phyloP scores from a whole-genome alignment of 2,113 vertebrate species.

The Colius striatus region DNA sequence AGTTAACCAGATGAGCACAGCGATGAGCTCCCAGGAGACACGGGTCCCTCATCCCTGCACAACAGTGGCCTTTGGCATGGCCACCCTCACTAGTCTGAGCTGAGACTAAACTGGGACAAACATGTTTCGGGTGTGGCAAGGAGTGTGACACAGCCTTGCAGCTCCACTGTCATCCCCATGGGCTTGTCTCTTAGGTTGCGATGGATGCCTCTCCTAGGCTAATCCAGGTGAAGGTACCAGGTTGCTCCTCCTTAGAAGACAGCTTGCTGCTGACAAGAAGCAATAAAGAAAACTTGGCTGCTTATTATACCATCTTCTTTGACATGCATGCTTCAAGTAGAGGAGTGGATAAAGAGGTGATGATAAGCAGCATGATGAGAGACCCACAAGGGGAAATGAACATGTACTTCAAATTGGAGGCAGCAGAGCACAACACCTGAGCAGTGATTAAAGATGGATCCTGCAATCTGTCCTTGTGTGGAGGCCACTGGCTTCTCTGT shows the following conservation, averaged over 20 bases:
- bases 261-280: conserved; percentile 24
- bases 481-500: not conserved
- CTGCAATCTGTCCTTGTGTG: not conserved
- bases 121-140: not conserved
- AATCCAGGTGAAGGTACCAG: not conserved
- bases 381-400: not conserved
- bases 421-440: not conserved
- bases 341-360: conserved; percentile 15
- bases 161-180: rapidly evolving
- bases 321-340: not conserved
- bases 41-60: not conserved
- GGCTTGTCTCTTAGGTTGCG: not conserved
- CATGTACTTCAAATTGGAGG: not conserved
- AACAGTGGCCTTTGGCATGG: not conserved
- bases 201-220: not conserved
- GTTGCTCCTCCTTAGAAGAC: not conserved
- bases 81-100: rapidly evolving
- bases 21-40: rapidly evolving
- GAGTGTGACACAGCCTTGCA: not conserved
- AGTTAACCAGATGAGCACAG: not conserved
- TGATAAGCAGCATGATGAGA: conserved; percentile 8
- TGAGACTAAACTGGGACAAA: not conserved
- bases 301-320: conserved; percentile 19
- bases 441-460: not conserved
- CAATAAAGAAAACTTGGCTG: not conserved